phyloP scores from a whole-genome alignment of 2,888 invertebrate species.

The Eupithecia centaureata region DNA sequence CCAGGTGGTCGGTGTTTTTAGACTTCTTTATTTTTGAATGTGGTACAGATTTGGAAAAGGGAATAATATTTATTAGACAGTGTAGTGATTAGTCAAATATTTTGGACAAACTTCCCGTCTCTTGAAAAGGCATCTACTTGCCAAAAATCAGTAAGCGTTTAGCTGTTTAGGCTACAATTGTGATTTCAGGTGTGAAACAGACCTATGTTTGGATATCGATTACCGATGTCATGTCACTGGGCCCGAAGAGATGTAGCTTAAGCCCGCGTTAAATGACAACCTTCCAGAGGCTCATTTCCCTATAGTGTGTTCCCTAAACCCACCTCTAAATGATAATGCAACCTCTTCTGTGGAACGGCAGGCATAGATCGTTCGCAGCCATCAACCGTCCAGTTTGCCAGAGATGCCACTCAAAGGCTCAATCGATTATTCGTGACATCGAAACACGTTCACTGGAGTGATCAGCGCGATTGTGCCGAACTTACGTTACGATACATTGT shows the following conservation, averaged over 20 bases:
- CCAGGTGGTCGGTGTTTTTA: slow-evolving; percentile 2
- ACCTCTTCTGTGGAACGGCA: neutral
- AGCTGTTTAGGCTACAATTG: neutral
- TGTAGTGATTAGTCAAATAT: neutral
- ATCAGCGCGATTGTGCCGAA: slow-evolving; percentile 23
- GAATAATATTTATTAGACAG: neutral
- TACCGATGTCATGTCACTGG: neutral
- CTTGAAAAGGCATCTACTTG: neutral
- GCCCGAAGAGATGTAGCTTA: neutral
- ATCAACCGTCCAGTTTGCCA: slow-evolving; percentile 4
- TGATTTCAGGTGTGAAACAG: neutral
- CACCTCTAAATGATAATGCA: neutral
- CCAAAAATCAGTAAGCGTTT: neutral
- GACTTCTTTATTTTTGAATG: neutral
- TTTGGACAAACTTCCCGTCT: neutral
- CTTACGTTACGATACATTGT: slow-evolving; percentile 10
- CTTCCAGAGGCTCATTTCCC: neutral
- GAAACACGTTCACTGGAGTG: slow-evolving; percentile 21
- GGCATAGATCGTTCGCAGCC: neutral
- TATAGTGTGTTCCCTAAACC: neutral
- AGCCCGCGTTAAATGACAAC: neutral
- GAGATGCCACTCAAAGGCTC: slow-evolving; percentile 13
- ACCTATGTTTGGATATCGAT: neutral
- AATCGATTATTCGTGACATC: slow-evolving; percentile 25
- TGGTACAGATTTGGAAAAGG: neutral